A percentile compares a stretch with the other conserved stretches of the same genome.
Evolutionary conservation across 2,888 invertebrate species (phyloP).

Genomic region (Ariolimax columbianus): DNA sequence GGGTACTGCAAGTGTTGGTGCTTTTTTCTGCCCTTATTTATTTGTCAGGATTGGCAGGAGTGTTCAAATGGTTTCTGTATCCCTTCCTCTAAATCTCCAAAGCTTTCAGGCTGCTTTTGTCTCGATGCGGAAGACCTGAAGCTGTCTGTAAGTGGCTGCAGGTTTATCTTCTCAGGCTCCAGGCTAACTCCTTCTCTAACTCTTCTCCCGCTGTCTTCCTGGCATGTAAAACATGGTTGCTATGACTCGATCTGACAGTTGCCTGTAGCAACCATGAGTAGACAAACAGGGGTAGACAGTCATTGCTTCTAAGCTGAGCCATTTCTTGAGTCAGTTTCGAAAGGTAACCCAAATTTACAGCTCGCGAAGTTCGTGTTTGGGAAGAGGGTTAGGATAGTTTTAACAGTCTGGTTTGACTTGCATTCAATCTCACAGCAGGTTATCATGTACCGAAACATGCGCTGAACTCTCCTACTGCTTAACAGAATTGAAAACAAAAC

Average conservation of each 20-base stretch:
- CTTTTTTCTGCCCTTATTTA: neutral
- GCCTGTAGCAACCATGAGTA: neutral
- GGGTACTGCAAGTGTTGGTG: neutral
- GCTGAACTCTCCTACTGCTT: no score
- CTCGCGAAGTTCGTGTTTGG: neutral
- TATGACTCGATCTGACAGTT: neutral
- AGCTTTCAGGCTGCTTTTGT: neutral
- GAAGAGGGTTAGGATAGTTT: neutral
- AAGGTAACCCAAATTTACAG: neutral
- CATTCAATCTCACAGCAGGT: neutral
- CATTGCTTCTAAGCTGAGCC: neutral
- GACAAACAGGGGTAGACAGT: neutral
- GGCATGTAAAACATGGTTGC: conserved; percentile 1
- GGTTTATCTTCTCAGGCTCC: neutral
- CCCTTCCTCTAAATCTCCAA: neutral
- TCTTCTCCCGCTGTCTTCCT: neutral
- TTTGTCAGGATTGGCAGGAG: neutral
- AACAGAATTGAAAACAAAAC: no score
- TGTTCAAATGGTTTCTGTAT: no score
- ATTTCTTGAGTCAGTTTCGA: neutral
- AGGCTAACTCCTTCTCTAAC: neutral
- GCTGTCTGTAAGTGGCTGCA: neutral
- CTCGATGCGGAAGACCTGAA: neutral
- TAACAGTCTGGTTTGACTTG: neutral
- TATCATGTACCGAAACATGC: neutral